A percentile compares a stretch with the other conserved stretches of the same genome.
Conservation (phyloP, 2,113 vertebrate genomes). For the Phylloscopus trochiloides region DNA sequence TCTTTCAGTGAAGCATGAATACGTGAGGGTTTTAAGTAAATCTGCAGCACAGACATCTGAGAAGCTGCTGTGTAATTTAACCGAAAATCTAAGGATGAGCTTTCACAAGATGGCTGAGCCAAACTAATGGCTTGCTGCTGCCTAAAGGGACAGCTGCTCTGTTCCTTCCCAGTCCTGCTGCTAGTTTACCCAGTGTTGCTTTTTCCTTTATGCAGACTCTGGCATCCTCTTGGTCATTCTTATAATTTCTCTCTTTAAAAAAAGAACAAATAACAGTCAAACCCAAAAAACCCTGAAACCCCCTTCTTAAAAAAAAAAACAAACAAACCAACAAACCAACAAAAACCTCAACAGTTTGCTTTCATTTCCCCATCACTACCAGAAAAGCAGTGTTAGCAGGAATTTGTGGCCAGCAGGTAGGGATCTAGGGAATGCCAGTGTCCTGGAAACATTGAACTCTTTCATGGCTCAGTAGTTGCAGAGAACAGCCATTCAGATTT, state of each 20-base stretch:
- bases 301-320: background rate
- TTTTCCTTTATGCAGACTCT: background rate
- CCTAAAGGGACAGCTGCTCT: constrained; percentile 41
- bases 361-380: background rate
- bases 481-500: background rate
- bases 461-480: background rate
- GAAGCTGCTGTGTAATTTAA: constrained; percentile 20
- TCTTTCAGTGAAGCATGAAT: constrained; percentile 13
- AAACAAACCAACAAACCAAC: too few relatives aligned
- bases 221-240: background rate
- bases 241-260: background rate
- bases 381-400: background rate
- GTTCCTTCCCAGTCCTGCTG: background rate
- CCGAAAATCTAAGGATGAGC: constrained; percentile 25
- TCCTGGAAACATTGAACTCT: background rate
- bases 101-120: constrained; percentile 49
- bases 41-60: constrained; percentile 18
- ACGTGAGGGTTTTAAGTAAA: constrained; percentile 30
- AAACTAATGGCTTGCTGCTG: constrained; percentile 40
- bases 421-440: background rate
- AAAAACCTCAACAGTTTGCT: background rate
- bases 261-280: background rate
- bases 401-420: background rate
- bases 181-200: background rate
- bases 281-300: background rate